Percentiles rank a stretch among this genome's conserved stretches.
phyloP scores from a whole-genome alignment of 2,888 invertebrate genomes.

The Pedicia rivosa region DNA sequence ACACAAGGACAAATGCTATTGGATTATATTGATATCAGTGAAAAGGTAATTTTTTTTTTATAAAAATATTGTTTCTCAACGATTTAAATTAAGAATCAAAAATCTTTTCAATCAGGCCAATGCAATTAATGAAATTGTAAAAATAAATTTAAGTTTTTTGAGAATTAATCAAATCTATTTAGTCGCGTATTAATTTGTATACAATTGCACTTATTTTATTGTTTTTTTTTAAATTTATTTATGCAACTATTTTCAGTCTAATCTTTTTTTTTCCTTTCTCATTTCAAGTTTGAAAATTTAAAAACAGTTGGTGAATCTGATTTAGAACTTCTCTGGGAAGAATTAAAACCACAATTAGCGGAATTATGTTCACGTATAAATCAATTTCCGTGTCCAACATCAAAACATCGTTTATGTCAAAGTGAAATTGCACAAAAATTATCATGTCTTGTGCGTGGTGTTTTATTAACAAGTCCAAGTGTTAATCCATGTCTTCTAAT shows the following conservation, averaged over 20 bases:
- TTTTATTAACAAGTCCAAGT: slow-evolving; percentile 25
- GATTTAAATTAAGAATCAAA: too few relatives aligned
- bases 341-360: slow-evolving; percentile 26
- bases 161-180: neutral
- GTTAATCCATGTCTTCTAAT: slow-evolving; percentile 25
- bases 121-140: too few relatives aligned
- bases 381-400: slow-evolving; percentile 28
- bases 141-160: slow-evolving; percentile 12
- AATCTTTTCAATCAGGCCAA: too few relatives aligned
- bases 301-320: slow-evolving; percentile 24
- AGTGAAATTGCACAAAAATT: slow-evolving; percentile 30
- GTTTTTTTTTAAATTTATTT: too few relatives aligned
- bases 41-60: too few relatives aligned
- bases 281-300: slow-evolving; percentile 23
- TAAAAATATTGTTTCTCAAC: too few relatives aligned
- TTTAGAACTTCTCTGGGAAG: slow-evolving; percentile 28
- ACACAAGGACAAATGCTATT: slow-evolving; percentile 54
- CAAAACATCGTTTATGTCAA: slow-evolving; percentile 30
- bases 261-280: slow-evolving; percentile 3
- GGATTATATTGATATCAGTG: slow-evolving; percentile 52
- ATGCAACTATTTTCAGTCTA: neutral
- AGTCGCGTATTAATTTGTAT: neutral
- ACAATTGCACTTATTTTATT: slow-evolving; percentile 1
- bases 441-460: slow-evolving; percentile 26
- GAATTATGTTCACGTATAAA: slow-evolving; percentile 30